Conservation (phyloP, 2,113 vertebrate genomes). For the Acinonyx jubatus region DNA sequence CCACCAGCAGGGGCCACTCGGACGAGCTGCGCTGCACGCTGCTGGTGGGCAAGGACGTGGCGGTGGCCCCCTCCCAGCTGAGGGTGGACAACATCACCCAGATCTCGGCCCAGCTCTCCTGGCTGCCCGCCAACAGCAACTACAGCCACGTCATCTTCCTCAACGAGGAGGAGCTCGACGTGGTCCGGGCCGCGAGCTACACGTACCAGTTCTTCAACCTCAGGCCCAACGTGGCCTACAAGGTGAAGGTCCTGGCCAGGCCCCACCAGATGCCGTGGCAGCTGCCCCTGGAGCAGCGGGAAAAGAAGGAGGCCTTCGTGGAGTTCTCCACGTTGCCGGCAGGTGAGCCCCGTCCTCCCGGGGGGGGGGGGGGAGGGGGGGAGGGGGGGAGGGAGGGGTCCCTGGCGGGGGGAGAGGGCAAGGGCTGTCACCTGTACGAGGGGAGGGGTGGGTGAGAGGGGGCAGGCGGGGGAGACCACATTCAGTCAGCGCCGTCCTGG, state of each 20-base stretch:
- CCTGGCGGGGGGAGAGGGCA: rapidly evolving
- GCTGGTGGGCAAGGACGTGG: slow-evolving; percentile 96
- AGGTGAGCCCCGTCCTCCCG: slow-evolving; percentile 85
- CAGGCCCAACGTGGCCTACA: slow-evolving; percentile 94
- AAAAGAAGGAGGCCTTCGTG: slow-evolving; percentile 94
- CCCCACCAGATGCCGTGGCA: slow-evolving; percentile 99
- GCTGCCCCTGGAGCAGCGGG: slow-evolving; percentile 95
- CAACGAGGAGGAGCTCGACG: slow-evolving; percentile 94
- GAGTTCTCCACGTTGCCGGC: slow-evolving; percentile 97
- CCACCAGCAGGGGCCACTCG: slow-evolving; percentile 92
- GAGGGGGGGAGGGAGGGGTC: neutral
- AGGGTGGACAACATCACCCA: slow-evolving; percentile 94
- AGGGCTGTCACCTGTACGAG: rapidly evolving
- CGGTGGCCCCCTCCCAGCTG: slow-evolving; percentile 94
- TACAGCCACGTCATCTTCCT: slow-evolving; percentile 98
- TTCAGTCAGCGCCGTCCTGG: rapidly evolving
- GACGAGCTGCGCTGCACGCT: slow-evolving; percentile 96
- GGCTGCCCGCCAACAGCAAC: slow-evolving; percentile 98
- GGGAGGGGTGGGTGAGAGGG: rapidly evolving
- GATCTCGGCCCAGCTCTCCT: slow-evolving; percentile 93
- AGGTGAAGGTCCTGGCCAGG: slow-evolving; percentile 93
- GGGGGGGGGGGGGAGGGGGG: too few relatives aligned
- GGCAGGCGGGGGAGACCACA: rapidly evolving
- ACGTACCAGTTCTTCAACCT: slow-evolving; percentile 95
- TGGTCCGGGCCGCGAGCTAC: slow-evolving; percentile 93